A percentile compares a stretch with the other conserved stretches of the same genome.
These are phyloP conservation scores for Drosophila gunungcola DNA, from an alignment of 1,140 invertebrate species.

Conservation along the genomic window DNA sequence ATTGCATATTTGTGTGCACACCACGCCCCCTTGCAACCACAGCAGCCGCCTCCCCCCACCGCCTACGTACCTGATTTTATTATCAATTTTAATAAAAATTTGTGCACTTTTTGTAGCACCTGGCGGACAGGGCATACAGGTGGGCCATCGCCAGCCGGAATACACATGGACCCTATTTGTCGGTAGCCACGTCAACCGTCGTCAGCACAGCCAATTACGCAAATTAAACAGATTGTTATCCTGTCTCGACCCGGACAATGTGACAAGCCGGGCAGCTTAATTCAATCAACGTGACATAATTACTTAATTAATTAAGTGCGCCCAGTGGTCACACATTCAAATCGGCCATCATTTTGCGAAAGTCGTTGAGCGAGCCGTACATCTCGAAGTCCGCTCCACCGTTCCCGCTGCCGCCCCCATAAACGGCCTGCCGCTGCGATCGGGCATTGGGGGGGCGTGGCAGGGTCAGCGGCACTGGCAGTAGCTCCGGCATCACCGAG, in stretches of 20 bases:
- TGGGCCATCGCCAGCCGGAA: neutral
- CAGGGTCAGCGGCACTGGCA: constrained; percentile 95
- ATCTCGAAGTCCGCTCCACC: constrained; percentile 87
- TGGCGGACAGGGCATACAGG: constrained; percentile 15
- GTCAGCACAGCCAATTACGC: constrained; percentile 79
- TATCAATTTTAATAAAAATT: constrained; percentile 64
- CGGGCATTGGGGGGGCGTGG: constrained; percentile 90
- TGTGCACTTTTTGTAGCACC: constrained; percentile 38
- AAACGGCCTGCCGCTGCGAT: constrained; percentile 67
- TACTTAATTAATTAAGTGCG: constrained; percentile 79
- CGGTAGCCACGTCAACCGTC: constrained; percentile 71
- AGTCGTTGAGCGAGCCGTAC: constrained; percentile 92
- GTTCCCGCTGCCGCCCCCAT: constrained; percentile 12
- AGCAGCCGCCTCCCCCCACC: neutral
- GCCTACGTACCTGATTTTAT: constrained; percentile 49
- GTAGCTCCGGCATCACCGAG: constrained; percentile 96
- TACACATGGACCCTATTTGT: constrained; percentile 27
- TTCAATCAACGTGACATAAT: constrained; percentile 75
- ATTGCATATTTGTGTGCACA: constrained; percentile 5
- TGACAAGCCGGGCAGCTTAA: constrained; percentile 53
- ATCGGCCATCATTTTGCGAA: constrained; percentile 93
- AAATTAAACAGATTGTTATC: constrained; percentile 83
- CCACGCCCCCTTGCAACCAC: constrained; percentile 2
- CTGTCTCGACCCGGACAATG: constrained; percentile 63
- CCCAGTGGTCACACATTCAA: constrained; percentile 87